phyloP scores from a whole-genome alignment of 2,797 vertebrate genomes.

The Hemitrygon akajei region DNA sequence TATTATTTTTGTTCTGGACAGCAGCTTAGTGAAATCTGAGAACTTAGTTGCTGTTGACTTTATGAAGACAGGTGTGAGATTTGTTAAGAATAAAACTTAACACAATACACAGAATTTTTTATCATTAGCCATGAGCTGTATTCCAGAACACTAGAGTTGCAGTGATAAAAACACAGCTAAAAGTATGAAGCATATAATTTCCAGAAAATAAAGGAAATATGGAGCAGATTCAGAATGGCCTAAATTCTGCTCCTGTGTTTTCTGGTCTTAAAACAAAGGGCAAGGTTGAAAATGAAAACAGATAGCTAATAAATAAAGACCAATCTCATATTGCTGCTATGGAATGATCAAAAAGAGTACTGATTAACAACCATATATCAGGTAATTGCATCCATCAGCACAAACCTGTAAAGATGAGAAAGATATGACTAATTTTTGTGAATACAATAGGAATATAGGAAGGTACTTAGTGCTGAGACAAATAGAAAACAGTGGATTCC shows the following conservation, averaged over 20 bases:
- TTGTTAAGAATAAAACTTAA: background rate
- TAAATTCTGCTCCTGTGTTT: too few relatives aligned
- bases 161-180: background rate
- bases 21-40: background rate
- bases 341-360: background rate
- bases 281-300: background rate
- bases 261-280: background rate
- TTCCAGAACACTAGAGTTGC: background rate
- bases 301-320: background rate
- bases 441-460: background rate
- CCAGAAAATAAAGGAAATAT: background rate
- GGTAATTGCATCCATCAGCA: background rate
- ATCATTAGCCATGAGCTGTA: background rate
- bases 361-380: background rate
- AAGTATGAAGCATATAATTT: background rate
- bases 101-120: background rate
- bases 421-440: background rate
- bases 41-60: too few relatives aligned
- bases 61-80: background rate
- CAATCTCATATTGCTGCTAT: background rate
- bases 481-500: background rate
- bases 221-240: too few relatives aligned
- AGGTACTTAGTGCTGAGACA: background rate
- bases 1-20: too few relatives aligned
- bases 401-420: background rate